Evolutionary conservation across 2,797 vertebrate genomes (phyloP), one percentile per base, ranked within the genome.

Genomic region (Miichthys miiuy): DNA sequence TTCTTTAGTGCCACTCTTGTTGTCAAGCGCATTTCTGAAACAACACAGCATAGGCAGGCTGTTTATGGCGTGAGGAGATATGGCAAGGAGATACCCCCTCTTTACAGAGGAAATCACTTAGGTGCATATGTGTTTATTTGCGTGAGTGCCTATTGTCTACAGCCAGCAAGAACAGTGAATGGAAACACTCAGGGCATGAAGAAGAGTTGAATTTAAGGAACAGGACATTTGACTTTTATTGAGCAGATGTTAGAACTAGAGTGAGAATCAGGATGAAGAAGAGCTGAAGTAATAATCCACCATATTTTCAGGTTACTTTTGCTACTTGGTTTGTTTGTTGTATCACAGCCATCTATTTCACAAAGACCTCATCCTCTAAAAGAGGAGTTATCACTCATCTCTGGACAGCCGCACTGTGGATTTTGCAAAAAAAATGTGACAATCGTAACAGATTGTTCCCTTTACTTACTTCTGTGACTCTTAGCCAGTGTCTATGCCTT

Each of bases 1-100:
- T 87, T 77, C 83, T 87, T 87, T 73, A 89, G 85, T 88, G 77
- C 69, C 57, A 56, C 74, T 84, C 79, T 76, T 87, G 81, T 87
- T 85, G 84, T 73, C 63, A 63, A 73, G 77, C 54, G 27, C 80
- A 73, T 87, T 85, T 82, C 68, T 76, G 69, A 88, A 81, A 78
- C 79, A 83, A 51, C 52, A 14, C 67, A 21, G 38, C 41, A 68
- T 27, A 65, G 79, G 44, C 30, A 46, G 68, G 34, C 21, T 11
- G 55, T 81, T 86, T 73, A 72, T 68, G 50, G 60, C 1, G 1
- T 25, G 56, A 25, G 51, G 54, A 62, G 65, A 79, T 66, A 64
- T 47, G 50, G 48, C 14, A 4, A 23, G 18, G 65, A 54, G 1
- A 74, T 54, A 71, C 17, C 56, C 17, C 23, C n/a, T 11, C 51